Base-by-base conservation (phyloP, 1,140 invertebrate genomes). In the Drosophila ficusphila region DNA sequence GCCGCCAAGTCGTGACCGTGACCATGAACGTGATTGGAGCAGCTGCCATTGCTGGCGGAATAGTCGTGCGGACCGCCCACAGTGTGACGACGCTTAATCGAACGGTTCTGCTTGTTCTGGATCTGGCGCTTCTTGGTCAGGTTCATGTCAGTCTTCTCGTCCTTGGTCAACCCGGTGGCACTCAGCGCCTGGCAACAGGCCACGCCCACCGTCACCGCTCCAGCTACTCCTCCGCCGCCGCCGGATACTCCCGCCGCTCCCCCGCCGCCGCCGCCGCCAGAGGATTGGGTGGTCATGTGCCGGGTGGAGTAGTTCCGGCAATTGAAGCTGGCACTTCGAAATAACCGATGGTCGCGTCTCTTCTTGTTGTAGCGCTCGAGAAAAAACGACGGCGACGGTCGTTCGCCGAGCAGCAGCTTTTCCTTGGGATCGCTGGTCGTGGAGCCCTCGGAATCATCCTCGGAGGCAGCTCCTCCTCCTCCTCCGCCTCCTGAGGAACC, bases 1-100 rank as follows among this genome's bases (percentile, higher is more conserved):
- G 81, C 65, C 6, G 83, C 71, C 47, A 86, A 27, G 44, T 88
- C 67, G 23, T 85, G 81, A 16, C 60, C 65, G 8, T 25, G 44
- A 16, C 60, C 65, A 7, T 25, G 44, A 2, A 16, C 56, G 5
- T 49, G 60, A 14, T 36, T 57, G 9, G 46, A 69, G 12, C 57
- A 57, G 12, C 46, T 47, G 21, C 57, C 56, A 19, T 53, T 64
- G 29, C 76, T 89, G n/a, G 79, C 76, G 12, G 78, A 47, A 69
- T 91, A 96, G 90, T 98, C 97, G 89, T 97, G 96, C 0, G 96
- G 96, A 12, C 97, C 97, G 25, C 97, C 97, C 0, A 98, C 97
- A 1, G 97, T 98, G 91, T 98, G 97, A n/a, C 97, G 93, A 9
- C 97, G 93, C 91, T 97, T 97, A 68, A 97, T 96, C 31, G 95